Percentiles rank a stretch among this genome's conserved stretches.
Conservation (phyloP, 2,888 invertebrate species). For the Pycnomerus fuliginosus region DNA sequence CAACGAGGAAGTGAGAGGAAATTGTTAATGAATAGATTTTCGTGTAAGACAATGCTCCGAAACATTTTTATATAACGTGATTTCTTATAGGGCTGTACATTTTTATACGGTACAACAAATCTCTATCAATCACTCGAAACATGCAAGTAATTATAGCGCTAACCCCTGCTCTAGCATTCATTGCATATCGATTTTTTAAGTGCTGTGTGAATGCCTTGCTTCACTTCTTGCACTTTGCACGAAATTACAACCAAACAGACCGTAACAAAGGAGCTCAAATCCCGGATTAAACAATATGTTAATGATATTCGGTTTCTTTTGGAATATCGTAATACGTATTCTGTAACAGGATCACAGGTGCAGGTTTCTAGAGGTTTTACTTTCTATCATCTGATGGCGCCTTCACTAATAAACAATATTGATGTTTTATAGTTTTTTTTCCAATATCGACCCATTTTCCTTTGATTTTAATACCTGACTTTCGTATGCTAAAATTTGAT, state of each 20-base stretch:
- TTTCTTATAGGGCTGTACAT: background rate
- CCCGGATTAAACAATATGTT: conserved; percentile 11
- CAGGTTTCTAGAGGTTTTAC: no score
- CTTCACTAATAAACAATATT: no score
- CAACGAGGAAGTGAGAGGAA: conserved; percentile 13
- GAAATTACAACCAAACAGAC: conserved; percentile 30
- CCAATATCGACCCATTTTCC: no score
- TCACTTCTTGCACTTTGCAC: conserved; percentile 28
- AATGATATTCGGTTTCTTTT: conserved; percentile 6
- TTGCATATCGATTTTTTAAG: conserved; percentile 28
- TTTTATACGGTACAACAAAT: conserved; percentile 6
- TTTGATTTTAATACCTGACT: no score
- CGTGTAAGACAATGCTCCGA: no score
- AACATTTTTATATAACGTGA: background rate
- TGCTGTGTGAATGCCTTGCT: conserved; percentile 21
- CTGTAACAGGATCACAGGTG: no score
- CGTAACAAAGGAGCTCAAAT: conserved; percentile 17
- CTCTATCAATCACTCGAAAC: conserved; percentile 14
- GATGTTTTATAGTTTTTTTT: no score
- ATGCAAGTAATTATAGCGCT: conserved; percentile 16
- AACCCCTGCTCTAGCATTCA: conserved; percentile 25
- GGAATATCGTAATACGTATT: no score
- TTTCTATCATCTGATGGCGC: no score
- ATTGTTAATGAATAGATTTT: conserved; percentile 9
- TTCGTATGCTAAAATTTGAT: no score